A percentile compares a stretch with the other conserved stretches of the same genome.
Conservation (phyloP, 2,888 invertebrate genomes). For the Oscheius sp. region DNA sequence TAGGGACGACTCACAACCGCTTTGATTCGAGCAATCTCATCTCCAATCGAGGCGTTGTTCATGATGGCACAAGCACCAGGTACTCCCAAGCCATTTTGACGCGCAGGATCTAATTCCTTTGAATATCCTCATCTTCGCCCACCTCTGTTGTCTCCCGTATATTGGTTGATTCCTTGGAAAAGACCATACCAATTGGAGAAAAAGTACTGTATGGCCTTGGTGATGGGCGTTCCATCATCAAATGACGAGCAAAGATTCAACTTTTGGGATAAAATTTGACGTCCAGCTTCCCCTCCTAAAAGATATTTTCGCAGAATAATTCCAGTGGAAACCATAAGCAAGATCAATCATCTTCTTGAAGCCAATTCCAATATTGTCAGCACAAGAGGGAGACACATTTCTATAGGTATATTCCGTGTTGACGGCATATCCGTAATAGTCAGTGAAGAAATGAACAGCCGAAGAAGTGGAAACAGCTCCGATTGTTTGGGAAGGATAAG, state of each 20-base stretch:
- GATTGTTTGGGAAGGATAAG: slow-evolving; percentile 47
- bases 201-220: slow-evolving; percentile 78
- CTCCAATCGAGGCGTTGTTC: slow-evolving; percentile 34
- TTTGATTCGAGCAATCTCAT: slow-evolving; percentile 36
- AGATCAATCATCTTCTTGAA: slow-evolving; percentile 38
- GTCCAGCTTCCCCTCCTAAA: no score
- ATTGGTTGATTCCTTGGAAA: slow-evolving; percentile 90
- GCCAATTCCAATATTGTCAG: slow-evolving; percentile 35
- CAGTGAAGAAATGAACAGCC: slow-evolving; percentile 49
- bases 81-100: slow-evolving; percentile 42
- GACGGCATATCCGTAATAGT: slow-evolving; percentile 55
- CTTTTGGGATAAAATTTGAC: background rate
- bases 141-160: slow-evolving; percentile 77
- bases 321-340: slow-evolving; percentile 32
- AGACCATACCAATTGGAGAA: slow-evolving; percentile 84
- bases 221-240: slow-evolving; percentile 33
- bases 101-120: slow-evolving; percentile 25
- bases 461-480: slow-evolving; percentile 53
- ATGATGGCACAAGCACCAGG: slow-evolving; percentile 42
- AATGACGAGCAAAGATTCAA: slow-evolving; percentile 42
- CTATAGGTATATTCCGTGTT: slow-evolving; percentile 51
- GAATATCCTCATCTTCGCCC: background rate
- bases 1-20: slow-evolving; percentile 32
- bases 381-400: slow-evolving; percentile 36
- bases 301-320: background rate